Conservation (phyloP, 2,888 invertebrate species). For the Syrista parreyssii region DNA sequence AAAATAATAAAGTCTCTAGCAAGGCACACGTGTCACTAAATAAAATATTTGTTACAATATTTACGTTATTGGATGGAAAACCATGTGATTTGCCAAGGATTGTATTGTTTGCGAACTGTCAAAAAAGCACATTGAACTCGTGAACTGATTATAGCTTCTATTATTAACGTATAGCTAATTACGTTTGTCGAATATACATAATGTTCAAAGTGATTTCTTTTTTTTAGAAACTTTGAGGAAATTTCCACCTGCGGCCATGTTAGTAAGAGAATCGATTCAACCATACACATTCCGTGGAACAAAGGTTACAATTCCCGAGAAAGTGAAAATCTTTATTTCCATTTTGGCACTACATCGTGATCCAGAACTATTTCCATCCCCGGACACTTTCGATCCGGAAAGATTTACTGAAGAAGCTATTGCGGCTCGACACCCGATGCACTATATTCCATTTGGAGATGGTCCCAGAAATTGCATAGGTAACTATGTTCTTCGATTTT, state of each 20-base stretch:
- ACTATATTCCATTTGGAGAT: conserved; percentile 51
- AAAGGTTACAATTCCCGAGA: conserved; percentile 40
- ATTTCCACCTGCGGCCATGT: conserved; percentile 60
- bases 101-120: no score
- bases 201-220: not conserved
- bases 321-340: conserved; percentile 36
- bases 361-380: conserved; percentile 44
- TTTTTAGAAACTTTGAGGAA: conserved; percentile 65
- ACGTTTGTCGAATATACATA: no score
- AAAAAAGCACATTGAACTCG: no score
- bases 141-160: no score
- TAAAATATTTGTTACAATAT: no score
- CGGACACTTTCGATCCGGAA: conserved; percentile 50
- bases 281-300: conserved; percentile 44
- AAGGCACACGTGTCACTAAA: no score
- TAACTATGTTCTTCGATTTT: conserved; percentile 20
- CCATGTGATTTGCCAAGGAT: no score
- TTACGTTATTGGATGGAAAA: no score
- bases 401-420: conserved; percentile 44
- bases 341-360: conserved; percentile 41
- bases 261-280: conserved; percentile 53
- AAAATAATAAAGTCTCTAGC: no score
- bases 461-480: conserved; percentile 59
- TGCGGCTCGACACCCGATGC: conserved; percentile 42
- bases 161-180: no score